These are phyloP conservation scores for Ailurus styani DNA, from an alignment of 2,113 vertebrate genomes.

Conservation along the genomic window DNA sequence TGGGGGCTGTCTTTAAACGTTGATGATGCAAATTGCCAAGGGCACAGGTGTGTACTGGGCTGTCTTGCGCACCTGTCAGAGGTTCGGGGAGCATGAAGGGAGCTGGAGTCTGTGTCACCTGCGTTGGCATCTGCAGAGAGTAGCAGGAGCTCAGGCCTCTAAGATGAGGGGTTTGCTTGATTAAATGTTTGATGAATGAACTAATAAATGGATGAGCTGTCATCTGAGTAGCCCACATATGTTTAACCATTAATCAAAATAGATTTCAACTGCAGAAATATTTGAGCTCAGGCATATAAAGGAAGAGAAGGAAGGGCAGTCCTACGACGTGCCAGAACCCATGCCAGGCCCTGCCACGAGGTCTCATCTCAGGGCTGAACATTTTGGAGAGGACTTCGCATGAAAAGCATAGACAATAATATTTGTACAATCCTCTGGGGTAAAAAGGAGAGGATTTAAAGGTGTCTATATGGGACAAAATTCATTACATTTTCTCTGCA, in stretches of 20 bases:
- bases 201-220: slow-evolving; percentile 15
- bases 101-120: background rate
- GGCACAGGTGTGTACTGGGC: background rate
- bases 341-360: rapidly evolving
- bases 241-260: slow-evolving; percentile 9
- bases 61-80: background rate
- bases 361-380: background rate
- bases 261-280: slow-evolving; percentile 15
- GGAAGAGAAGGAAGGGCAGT: background rate
- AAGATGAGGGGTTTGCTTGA: background rate
- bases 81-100: background rate
- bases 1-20: background rate
- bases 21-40: background rate
- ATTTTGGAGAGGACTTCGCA: background rate
- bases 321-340: background rate
- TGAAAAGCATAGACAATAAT: background rate
- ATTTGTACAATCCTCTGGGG: background rate
- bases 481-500: slow-evolving; percentile 21
- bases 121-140: background rate
- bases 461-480: background rate
- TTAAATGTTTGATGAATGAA: slow-evolving; percentile 16
- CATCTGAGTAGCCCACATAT: background rate
- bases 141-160: background rate
- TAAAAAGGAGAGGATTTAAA: background rate
- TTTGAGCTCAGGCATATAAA: background rate